Conservation (phyloP, 2,888 invertebrate species). For the Euplexia lucipara region DNA sequence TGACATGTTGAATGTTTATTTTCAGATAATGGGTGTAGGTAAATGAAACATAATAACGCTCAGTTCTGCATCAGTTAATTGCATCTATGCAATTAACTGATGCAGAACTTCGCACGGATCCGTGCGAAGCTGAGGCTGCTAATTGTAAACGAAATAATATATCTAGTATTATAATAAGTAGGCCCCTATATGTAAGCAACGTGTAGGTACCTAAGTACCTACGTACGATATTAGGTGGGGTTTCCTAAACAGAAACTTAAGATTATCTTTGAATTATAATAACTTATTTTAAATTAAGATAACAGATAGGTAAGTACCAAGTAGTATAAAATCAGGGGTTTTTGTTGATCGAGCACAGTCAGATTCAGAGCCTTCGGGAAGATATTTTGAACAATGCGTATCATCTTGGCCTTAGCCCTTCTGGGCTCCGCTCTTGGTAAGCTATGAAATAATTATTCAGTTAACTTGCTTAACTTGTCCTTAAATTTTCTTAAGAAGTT, state of each 20-base stretch:
- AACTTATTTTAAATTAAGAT: background rate
- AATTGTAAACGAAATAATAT: too few species aligned
- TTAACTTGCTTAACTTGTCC: background rate
- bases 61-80: too few species aligned
- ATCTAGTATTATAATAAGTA: too few species aligned
- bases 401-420: conserved; percentile 13
- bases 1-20: too few species aligned
- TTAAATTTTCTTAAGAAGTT: too few species aligned
- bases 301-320: background rate
- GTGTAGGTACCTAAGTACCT: background rate
- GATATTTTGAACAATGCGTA: conserved; percentile 12
- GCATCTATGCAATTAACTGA: too few species aligned
- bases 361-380: background rate
- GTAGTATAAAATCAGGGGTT: conserved; percentile 3
- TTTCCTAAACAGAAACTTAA: background rate
- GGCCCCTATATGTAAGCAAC: too few species aligned
- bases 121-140: too few species aligned
- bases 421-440: conserved; percentile 20
- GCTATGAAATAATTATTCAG: background rate
- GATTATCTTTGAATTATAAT: conserved; percentile 1
- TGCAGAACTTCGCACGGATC: too few species aligned
- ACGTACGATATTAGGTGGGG: background rate
- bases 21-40: too few species aligned
- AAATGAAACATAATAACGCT: too few species aligned
- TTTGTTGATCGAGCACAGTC: conserved; percentile 7